phyloP scores from a whole-genome alignment of 2,888 invertebrate species.

The Serrognathus titanus region DNA sequence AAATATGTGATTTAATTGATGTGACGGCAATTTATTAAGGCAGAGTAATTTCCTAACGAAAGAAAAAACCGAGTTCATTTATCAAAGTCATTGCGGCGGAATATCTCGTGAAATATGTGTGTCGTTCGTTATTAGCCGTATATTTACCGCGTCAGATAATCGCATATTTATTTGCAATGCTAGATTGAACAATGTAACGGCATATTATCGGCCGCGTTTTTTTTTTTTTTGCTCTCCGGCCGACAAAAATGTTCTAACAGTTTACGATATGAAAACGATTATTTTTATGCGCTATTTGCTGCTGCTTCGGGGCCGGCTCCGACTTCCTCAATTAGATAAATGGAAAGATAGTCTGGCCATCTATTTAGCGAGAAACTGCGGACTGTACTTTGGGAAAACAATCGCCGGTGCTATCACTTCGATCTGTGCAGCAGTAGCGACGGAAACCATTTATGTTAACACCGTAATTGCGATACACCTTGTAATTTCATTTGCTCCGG shows the following conservation, averaged over 20 bases:
- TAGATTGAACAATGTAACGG: slow-evolving; percentile 10
- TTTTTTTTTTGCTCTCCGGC: not conserved
- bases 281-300: slow-evolving; percentile 19
- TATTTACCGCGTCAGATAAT: slow-evolving; percentile 17
- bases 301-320: not conserved
- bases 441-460: slow-evolving; percentile 35
- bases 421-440: slow-evolving; percentile 38
- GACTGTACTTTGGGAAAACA: slow-evolving; percentile 35
- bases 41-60: too few species aligned
- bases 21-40: too few species aligned
- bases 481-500: slow-evolving; percentile 42
- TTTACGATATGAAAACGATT: slow-evolving; percentile 16
- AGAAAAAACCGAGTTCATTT: not conserved
- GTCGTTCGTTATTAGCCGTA: slow-evolving; percentile 4
- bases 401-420: slow-evolving; percentile 32
- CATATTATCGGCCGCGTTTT: slow-evolving; percentile 5
- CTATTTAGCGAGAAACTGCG: slow-evolving; percentile 19
- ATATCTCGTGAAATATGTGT: slow-evolving; percentile 8
- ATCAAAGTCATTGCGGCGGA: slow-evolving; percentile 9
- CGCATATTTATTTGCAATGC: slow-evolving; percentile 14
- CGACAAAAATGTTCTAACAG: slow-evolving; percentile 9
- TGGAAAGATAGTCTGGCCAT: slow-evolving; percentile 22
- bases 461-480: slow-evolving; percentile 41
- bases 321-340: slow-evolving; percentile 31
- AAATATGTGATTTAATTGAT: too few species aligned